Evolutionary conservation across 2,888 invertebrate genomes (phyloP).

Genomic region (Troides oblongomaculatus): DNA sequence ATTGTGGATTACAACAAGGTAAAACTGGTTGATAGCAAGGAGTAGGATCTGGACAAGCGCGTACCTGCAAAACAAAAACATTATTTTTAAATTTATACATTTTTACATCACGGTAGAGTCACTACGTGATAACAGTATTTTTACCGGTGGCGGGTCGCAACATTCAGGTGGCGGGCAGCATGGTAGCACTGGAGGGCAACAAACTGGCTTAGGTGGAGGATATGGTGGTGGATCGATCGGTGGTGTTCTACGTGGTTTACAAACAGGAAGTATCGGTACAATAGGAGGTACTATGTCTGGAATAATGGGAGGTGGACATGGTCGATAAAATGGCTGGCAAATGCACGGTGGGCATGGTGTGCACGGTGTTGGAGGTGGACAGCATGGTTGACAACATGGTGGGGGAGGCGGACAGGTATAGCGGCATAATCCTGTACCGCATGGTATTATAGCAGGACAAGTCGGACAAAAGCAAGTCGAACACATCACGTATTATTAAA

Average conservation of each 20-base stretch:
- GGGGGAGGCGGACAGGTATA: conserved; percentile 61
- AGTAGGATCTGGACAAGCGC: conserved; percentile 65
- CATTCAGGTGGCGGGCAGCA: conserved; percentile 69
- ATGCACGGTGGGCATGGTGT: conserved; percentile 68
- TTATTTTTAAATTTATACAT: background rate
- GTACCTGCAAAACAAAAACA: conserved; percentile 51
- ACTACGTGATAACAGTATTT: conserved; percentile 1
- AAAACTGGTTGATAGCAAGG: conserved; percentile 68
- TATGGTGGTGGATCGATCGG: conserved; percentile 53
- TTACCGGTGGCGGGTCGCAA: conserved; percentile 70
- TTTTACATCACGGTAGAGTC: background rate
- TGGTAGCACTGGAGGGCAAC: conserved; percentile 67
- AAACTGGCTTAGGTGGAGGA: conserved; percentile 58
- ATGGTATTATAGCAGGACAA: conserved; percentile 67
- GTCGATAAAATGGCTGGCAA: conserved; percentile 59
- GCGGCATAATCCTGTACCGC: conserved; percentile 56
- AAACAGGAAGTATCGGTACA: conserved; percentile 63
- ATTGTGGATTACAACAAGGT: conserved; percentile 73
- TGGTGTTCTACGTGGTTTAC: conserved; percentile 61
- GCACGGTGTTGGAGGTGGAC: conserved; percentile 64
- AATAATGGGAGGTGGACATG: conserved; percentile 62
- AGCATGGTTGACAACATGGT: conserved; percentile 62
- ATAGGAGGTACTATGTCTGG: conserved; percentile 68
- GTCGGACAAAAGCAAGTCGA: conserved; percentile 59
- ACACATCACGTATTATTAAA: conserved; percentile 47